Base-by-base conservation (phyloP, 64 coral and sea anemone genomes). In the Porites australiensis region DNA sequence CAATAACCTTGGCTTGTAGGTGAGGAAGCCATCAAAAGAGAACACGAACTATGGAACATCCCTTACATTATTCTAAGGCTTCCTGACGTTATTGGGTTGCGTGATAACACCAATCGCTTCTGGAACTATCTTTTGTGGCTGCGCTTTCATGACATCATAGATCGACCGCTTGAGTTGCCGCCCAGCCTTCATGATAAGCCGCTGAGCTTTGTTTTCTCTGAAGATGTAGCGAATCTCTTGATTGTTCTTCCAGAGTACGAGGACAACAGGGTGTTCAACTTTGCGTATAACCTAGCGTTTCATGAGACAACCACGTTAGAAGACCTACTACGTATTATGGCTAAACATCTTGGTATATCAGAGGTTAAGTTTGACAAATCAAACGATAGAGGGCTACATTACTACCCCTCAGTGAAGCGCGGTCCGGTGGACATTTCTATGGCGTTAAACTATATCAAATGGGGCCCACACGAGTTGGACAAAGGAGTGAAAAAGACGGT, bases 101-200 rank as follows among this genome's bases (percentile, higher is more conserved):
- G 98, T 75, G 98, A 99, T 84, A 96, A 88, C 62, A 94, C 94
- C 16, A 50, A 99, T 77, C 83, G 98, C 11, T 96, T 99, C 80
- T 99, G 98, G 98, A 86, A 68, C 51, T 99, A 99, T 62, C 82
- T 96, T 15, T 73, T 99, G 21, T 99, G 98, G 98, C 70, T 99
- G 15, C 68, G 90, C 14, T 96, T 96, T 48, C 88, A 93, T 50
- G 94, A 99, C 62, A 59, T 96, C 3, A 53, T 93, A 9, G 88
- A 87, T 15, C 67, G 92, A 45, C 91, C 77, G 21, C 19, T 99
- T 5, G 76, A 51, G 18, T 66, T 93, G 5, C 94, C 94, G 2
- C 88, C 88, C 2, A 86, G 89, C 13, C 65, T 98, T 27, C 79
- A 91, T 4, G 87, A 74, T 22, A 82, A 67, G 19, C 85, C 82